Evolutionary conservation across 1,140 invertebrate species (phyloP).

Genomic region (Drosophila navojoa): DNA sequence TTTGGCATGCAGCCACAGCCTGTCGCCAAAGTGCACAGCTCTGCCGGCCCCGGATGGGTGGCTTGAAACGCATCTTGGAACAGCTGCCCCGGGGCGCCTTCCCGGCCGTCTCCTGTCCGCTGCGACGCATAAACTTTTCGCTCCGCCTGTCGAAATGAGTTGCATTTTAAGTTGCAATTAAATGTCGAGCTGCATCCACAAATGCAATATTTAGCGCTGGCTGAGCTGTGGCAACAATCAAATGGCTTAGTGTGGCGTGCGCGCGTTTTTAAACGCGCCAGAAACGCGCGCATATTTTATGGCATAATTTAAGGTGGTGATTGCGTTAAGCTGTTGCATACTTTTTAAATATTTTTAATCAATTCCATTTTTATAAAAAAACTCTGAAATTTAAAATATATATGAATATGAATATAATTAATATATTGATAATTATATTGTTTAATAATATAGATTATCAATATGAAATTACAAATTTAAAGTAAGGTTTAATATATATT

Average conservation of each 20-base stretch:
- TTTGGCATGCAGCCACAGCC: constrained; percentile 66
- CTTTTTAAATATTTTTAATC: neutral
- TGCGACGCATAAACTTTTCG: constrained; percentile 34
- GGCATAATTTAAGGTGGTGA: constrained; percentile 17
- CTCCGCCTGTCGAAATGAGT: constrained; percentile 58
- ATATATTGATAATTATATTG: too few relatives aligned
- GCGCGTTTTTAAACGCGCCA: constrained; percentile 14
- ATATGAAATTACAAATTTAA: too few relatives aligned
- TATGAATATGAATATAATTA: too few relatives aligned
- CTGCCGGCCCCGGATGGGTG: constrained; percentile 9
- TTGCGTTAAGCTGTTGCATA: neutral
- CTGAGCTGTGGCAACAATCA: neutral
- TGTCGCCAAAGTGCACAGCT: constrained; percentile 68
- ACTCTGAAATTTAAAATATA: too few relatives aligned
- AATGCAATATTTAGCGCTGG: constrained; percentile 15
- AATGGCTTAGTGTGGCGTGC: neutral
- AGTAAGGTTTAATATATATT: too few relatives aligned
- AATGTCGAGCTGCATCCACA: constrained; percentile 46
- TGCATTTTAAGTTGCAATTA: constrained; percentile 78
- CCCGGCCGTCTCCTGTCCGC: constrained; percentile 21
- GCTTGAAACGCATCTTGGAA: constrained; percentile 4
- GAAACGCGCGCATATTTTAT: neutral
- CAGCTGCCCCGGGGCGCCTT: neutral
- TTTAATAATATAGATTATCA: too few relatives aligned
- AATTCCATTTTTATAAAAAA: too few relatives aligned